Base-by-base conservation (phyloP, 2,888 invertebrate genomes). In the Esperia sulphurella region DNA sequence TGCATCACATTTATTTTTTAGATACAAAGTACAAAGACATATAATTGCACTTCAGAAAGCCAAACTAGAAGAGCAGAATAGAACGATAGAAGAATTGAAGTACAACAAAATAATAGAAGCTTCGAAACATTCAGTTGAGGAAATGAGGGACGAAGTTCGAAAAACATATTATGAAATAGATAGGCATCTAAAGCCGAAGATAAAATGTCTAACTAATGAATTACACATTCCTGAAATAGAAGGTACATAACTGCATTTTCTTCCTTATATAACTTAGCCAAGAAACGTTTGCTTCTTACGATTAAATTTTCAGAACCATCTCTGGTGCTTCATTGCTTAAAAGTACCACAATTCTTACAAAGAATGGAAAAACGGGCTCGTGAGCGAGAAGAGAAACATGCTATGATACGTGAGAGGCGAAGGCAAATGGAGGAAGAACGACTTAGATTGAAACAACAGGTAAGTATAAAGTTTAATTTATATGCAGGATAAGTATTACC, bases 361-460 rank as follows among this genome's bases (percentile, higher is more conserved):
- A 91, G 93, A 70, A 94, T 95, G 94, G 94, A 95, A 64, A 92
- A 93, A 49, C 90, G 94, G 51, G 94, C 95, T 0, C 75, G 92
- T 38, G 93, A 93, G 57, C 86, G 95, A 37, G 92, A 90, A 63
- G 89, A 90, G 57, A 90, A 88, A 60, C 87, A 90, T 55, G 89
- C 88, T 0, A 69, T 87, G 50, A 90, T 89, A 54, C 73, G 86
- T 12, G 90, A 90, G 58, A 71, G 90, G 57, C 75, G 89, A 47
- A 70, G 71, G 40, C 90, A 90, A 61, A 83, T 89, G 73, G 90
- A 90, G 65, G 84, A 89, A 69, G 90, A 90, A 55, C 73, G 83
- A 10, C 70, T 84, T 37, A 71, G 81, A 63, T 50, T 85, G 14
- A 90, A 90, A 61, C 86, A 88, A 58, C 90, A 90, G 74, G 90